These are phyloP conservation scores for Cyanistes caeruleus DNA, from an alignment of 2,113 vertebrate species.

Conservation along the genomic window DNA sequence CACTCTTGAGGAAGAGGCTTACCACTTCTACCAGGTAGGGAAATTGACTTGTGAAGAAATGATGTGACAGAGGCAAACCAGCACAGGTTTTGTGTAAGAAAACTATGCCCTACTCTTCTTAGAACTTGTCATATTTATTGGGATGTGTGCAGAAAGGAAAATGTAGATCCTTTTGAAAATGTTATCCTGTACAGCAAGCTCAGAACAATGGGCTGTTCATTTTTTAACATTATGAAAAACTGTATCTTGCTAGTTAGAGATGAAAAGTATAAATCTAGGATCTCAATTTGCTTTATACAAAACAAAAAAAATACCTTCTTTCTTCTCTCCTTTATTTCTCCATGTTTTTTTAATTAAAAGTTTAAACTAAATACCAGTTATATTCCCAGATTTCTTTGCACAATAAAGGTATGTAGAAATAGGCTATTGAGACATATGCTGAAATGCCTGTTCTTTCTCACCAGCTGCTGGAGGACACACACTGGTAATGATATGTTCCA, in stretches of 20 bases:
- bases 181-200: neutral
- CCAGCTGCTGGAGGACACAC: neutral
- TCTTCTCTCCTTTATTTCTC: neutral
- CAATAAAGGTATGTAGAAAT: slow-evolving; percentile 6
- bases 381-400: neutral
- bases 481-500: neutral
- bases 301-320: neutral
- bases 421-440: neutral
- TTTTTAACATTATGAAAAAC: neutral
- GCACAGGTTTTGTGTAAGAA: neutral
- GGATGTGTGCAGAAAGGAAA: neutral
- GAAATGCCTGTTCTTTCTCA: neutral
- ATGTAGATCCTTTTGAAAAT: neutral
- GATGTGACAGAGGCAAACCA: neutral
- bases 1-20: neutral
- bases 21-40: neutral
- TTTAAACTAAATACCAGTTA: neutral
- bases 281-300: neutral
- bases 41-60: neutral
- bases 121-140: neutral
- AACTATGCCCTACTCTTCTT: neutral
- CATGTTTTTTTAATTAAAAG: neutral
- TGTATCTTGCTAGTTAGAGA: neutral
- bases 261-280: neutral
- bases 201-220: neutral